These are phyloP conservation scores for Carterocephalus palaemon DNA, from an alignment of 2,888 invertebrate species.

Conservation along the genomic window DNA sequence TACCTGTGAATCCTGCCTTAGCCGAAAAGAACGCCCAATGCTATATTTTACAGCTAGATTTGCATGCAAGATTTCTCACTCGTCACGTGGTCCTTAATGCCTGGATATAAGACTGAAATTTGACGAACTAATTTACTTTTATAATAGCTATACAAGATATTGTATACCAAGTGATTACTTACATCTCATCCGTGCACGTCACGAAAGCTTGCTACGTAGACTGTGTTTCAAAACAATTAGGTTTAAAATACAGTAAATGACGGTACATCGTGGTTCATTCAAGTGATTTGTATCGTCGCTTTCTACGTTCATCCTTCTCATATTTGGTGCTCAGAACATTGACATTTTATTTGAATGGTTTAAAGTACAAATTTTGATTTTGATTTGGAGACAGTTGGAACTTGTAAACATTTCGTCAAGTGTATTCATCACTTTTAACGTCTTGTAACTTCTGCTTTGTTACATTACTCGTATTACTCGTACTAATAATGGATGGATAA, in stretches of 20 bases:
- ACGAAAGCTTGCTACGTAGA: constrained; percentile 5
- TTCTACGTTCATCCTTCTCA: constrained; percentile 27
- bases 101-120: constrained; percentile 7
- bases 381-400: constrained; percentile 11
- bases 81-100: constrained; percentile 2
- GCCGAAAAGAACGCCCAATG: constrained; percentile 60
- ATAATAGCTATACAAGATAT: constrained; percentile 7
- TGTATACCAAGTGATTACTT: too few relatives aligned
- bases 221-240: background rate
- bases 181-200: constrained; percentile 1
- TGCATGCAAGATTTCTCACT: background rate
- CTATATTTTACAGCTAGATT: constrained; percentile 41
- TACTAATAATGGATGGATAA: too few relatives aligned
- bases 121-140: constrained; percentile 1
- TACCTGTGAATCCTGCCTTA: constrained; percentile 59
- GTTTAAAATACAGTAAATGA: background rate
- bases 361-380: constrained; percentile 18
- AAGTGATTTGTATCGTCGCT: constrained; percentile 33
- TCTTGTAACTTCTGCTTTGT: too few relatives aligned
- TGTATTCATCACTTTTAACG: too few relatives aligned
- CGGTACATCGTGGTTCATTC: background rate
- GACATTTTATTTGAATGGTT: constrained; percentile 22
- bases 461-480: too few relatives aligned
- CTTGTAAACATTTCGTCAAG: constrained; percentile 13
- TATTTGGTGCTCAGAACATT: constrained; percentile 16